These are phyloP conservation scores for Camponotus vicinus DNA, from an alignment of 1,140 invertebrate species.

Conservation along the genomic window DNA sequence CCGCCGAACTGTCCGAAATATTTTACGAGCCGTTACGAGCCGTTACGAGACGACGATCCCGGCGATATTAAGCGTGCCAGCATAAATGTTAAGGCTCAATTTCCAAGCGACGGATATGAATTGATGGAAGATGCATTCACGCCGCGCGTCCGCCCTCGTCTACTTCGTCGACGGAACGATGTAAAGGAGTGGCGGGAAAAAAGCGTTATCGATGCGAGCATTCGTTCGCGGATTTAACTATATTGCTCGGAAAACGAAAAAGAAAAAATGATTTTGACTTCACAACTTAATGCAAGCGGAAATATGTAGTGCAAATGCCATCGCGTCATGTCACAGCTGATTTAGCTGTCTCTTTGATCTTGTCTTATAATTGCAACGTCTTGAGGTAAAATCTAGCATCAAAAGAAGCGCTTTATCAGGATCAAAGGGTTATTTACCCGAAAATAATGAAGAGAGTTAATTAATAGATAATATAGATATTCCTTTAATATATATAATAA, in stretches of 20 bases:
- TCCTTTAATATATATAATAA: background rate
- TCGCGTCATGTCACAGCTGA: background rate
- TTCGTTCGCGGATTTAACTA: conserved; percentile 7
- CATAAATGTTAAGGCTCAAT: conserved; percentile 57
- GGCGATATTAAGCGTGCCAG: conserved; percentile 52
- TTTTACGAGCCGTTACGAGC: conserved; percentile 57
- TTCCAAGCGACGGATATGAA: conserved; percentile 52
- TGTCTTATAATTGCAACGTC: background rate
- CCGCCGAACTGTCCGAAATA: conserved; percentile 57
- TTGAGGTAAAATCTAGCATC: conserved; percentile 21
- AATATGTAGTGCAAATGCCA: conserved; percentile 25
- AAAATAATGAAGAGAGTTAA: conserved; percentile 29
- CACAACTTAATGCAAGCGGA: background rate
- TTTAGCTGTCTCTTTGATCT: background rate
- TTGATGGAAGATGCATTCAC: conserved; percentile 35
- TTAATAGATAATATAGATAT: background rate
- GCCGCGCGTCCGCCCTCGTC: conserved; percentile 17
- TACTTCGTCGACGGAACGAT: conserved; percentile 4
- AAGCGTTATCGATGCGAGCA: conserved; percentile 7
- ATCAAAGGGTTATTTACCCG: background rate
- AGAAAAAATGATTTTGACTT: conserved; percentile 3
- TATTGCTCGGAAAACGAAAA: conserved; percentile 5
- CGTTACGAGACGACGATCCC: conserved; percentile 36
- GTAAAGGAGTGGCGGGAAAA: conserved; percentile 9
- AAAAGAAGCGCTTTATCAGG: conserved; percentile 29